Conservation (phyloP, 2,797 vertebrate species). For the Varecia variegata region DNA sequence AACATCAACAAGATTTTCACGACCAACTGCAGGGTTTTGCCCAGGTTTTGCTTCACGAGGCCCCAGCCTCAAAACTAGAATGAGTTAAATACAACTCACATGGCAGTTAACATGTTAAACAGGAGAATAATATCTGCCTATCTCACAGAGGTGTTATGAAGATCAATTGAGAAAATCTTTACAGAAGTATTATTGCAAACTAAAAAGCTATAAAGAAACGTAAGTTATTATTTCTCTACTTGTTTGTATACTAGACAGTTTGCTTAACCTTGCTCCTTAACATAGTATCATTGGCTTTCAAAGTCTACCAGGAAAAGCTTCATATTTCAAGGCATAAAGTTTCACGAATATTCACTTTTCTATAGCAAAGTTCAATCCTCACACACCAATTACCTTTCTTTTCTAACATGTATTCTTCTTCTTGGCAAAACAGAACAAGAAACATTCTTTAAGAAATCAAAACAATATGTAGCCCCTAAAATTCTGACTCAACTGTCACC, state of each 20-base stretch:
- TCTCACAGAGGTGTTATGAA: background rate
- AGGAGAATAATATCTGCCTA: background rate
- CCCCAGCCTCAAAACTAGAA: too few relatives aligned
- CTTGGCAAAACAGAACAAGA: conserved; percentile 12
- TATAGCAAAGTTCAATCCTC: background rate
- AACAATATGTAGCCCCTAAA: background rate
- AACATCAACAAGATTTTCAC: too few relatives aligned
- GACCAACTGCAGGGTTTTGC: too few relatives aligned
- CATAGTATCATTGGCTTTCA: background rate
- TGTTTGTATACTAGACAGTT: background rate
- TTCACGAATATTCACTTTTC: background rate
- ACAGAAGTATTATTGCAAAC: background rate
- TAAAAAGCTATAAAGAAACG: background rate
- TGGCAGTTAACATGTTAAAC: background rate
- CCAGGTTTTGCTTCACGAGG: too few relatives aligned
- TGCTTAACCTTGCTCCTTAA: background rate
- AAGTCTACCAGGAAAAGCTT: conserved; percentile 28
- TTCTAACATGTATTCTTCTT: background rate
- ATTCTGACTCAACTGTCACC: background rate
- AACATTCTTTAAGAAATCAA: conserved; percentile 27
- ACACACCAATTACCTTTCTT: background rate
- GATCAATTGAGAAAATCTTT: conserved; percentile 26
- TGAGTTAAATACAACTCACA: too few relatives aligned
- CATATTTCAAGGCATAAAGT: background rate
- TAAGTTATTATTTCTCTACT: conserved; percentile 13